Percentiles rank a stretch among this genome's conserved stretches.
phyloP scores from a whole-genome alignment of 2,888 invertebrate species.

The Hirtodrosophila confusa region DNA sequence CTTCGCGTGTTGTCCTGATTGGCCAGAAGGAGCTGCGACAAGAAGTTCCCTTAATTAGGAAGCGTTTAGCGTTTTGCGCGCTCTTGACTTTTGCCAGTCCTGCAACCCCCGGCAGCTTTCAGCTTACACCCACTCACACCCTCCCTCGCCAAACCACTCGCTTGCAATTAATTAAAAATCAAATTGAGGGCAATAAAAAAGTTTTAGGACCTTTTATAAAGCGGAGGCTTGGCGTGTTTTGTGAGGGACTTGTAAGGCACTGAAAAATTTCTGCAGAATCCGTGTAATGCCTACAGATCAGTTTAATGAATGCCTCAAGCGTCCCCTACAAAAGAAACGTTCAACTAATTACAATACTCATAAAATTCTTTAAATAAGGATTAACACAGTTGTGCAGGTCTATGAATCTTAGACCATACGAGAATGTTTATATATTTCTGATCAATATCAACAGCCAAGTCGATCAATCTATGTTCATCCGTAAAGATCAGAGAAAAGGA shows the following conservation, averaged over 20 bases:
- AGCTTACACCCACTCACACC: neutral
- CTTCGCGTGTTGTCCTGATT: conserved; percentile 63
- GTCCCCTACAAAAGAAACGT: too few relatives aligned
- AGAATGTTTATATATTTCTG: too few relatives aligned
- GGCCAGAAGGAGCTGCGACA: conserved; percentile 50
- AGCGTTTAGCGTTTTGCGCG: conserved; percentile 70
- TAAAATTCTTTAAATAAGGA: too few relatives aligned
- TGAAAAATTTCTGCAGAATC: too few relatives aligned
- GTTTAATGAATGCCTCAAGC: neutral
- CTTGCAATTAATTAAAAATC: conserved; percentile 59
- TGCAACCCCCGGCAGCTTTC: neutral
- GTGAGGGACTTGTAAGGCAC: neutral
- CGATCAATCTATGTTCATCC: too few relatives aligned
- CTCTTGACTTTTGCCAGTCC: conserved; percentile 59
- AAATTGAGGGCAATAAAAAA: conserved; percentile 31
- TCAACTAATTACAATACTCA: too few relatives aligned
- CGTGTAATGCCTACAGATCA: too few relatives aligned
- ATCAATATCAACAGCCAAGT: too few relatives aligned
- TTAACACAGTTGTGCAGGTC: too few relatives aligned
- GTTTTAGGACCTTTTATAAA: conserved; percentile 4
- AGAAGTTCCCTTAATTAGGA: conserved; percentile 70
- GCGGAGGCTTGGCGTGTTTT: neutral
- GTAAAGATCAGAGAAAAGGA: too few relatives aligned
- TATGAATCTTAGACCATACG: too few relatives aligned
- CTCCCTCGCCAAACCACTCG: conserved; percentile 3